phyloP scores from a whole-genome alignment of 2,113 vertebrate species.

The Ictalurus punctatus region DNA sequence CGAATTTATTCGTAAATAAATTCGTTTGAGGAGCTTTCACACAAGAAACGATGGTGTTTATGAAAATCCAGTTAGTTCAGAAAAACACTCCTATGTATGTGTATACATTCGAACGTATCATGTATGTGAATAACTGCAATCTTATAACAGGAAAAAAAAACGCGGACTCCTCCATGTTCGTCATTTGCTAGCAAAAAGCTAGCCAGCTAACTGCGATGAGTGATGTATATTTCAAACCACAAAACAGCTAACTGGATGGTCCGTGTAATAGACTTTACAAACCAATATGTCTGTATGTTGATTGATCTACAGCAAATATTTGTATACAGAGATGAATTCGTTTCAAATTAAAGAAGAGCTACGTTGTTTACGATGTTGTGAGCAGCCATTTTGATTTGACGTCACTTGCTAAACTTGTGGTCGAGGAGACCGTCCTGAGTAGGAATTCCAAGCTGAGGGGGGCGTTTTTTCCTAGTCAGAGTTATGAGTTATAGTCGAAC shows the following conservation, averaged over 20 bases:
- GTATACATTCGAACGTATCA: too few relatives aligned
- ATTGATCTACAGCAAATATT: neutral
- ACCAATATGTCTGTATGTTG: neutral
- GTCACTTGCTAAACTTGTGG: neutral
- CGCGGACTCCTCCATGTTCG: neutral
- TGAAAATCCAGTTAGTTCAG: neutral
- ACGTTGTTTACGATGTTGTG: neutral
- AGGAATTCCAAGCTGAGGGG: too few relatives aligned
- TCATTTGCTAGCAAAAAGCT: neutral
- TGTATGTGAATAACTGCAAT: neutral
- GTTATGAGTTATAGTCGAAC: neutral
- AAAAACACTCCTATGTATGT: neutral
- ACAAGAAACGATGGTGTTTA: neutral
- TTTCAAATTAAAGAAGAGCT: too few relatives aligned
- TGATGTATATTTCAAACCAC: neutral
- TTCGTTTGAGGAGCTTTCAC: neutral
- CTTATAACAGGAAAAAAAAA: neutral
- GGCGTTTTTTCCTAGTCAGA: neutral
- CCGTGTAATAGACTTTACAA: neutral
- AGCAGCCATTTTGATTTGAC: neutral
- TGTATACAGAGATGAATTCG: neutral
- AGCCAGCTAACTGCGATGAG: neutral
- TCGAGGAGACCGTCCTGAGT: neutral
- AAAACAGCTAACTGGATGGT: neutral
- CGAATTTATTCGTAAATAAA: neutral